Evolutionary conservation across 2,888 invertebrate species (phyloP).

Genomic region (Drepana falcataria): DNA sequence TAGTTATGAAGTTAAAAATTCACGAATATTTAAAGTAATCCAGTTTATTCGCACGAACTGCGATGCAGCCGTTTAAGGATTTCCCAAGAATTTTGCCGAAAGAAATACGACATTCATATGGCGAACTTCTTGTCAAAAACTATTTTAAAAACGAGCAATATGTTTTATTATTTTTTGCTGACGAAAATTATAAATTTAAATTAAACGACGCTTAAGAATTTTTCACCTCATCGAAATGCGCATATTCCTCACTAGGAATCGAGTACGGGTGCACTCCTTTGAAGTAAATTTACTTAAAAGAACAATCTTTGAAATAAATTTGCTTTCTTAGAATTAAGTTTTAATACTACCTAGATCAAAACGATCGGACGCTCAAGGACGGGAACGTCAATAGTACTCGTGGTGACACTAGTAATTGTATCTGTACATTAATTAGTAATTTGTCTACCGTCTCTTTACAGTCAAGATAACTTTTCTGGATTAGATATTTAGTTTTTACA

Average conservation of each 20-base stretch:
- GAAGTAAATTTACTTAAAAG: not conserved
- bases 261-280: not conserved
- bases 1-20: not conserved
- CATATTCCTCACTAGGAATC: constrained; percentile 27
- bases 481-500: too few species aligned
- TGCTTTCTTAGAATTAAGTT: too few species aligned
- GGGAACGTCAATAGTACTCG: too few species aligned
- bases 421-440: too few species aligned
- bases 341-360: too few species aligned
- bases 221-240: constrained; percentile 52
- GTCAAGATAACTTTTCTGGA: too few species aligned
- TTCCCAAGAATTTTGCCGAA: not conserved
- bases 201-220: constrained; percentile 51
- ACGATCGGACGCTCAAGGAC: too few species aligned
- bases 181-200: constrained; percentile 53
- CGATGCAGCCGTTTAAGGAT: not conserved
- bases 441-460: too few species aligned
- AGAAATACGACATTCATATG: constrained; percentile 12
- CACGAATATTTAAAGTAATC: not conserved
- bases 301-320: too few species aligned
- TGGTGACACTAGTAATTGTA: too few species aligned
- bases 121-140: constrained; percentile 16
- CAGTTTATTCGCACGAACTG: not conserved
- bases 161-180: constrained; percentile 22
- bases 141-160: constrained; percentile 23